These are phyloP conservation scores for Gymnodraco acuticeps DNA, from an alignment of 2,797 vertebrate species.

Conservation along the genomic window DNA sequence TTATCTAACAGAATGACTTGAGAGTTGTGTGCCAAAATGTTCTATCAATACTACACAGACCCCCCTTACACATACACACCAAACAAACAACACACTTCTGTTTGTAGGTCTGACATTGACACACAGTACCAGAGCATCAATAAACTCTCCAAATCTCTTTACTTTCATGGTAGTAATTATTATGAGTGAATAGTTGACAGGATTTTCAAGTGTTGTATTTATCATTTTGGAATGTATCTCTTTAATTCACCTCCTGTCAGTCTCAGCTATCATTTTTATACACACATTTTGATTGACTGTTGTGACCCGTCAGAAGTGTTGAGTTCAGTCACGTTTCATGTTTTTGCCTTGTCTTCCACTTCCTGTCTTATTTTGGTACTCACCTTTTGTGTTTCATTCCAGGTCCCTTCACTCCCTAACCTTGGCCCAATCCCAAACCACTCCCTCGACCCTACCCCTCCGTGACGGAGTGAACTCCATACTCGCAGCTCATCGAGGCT, in stretches of 20 bases:
- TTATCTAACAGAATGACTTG: neutral
- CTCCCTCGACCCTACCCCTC: too few relatives aligned
- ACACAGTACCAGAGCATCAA: slow-evolving; percentile 5
- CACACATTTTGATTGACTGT: neutral
- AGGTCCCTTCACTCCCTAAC: too few relatives aligned
- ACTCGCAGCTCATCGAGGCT: too few relatives aligned
- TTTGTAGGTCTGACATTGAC: neutral
- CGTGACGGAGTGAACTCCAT: too few relatives aligned
- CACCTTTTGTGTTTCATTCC: too few relatives aligned
- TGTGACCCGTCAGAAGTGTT: too few relatives aligned
- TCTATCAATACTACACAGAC: neutral
- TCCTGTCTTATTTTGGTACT: too few relatives aligned
- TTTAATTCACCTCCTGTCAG: slow-evolving; percentile 18
- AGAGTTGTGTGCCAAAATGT: slow-evolving; percentile 2
- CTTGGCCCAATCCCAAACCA: too few relatives aligned
- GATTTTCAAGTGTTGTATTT: slow-evolving; percentile 28
- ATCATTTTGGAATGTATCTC: slow-evolving; percentile 25
- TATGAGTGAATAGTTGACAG: slow-evolving; percentile 11
- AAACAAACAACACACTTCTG: neutral
- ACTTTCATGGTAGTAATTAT: slow-evolving; percentile 25
- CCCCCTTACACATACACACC: too few relatives aligned
- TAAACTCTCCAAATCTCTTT: slow-evolving; percentile 13
- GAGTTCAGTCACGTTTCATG: too few relatives aligned
- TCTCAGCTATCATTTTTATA: slow-evolving; percentile 28
- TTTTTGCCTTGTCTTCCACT: too few relatives aligned